Evolutionary conservation across 2,888 invertebrate species (phyloP), one percentile per base, ranked within the genome.

Genomic region (Himalopsyche kuldschensis): DNA sequence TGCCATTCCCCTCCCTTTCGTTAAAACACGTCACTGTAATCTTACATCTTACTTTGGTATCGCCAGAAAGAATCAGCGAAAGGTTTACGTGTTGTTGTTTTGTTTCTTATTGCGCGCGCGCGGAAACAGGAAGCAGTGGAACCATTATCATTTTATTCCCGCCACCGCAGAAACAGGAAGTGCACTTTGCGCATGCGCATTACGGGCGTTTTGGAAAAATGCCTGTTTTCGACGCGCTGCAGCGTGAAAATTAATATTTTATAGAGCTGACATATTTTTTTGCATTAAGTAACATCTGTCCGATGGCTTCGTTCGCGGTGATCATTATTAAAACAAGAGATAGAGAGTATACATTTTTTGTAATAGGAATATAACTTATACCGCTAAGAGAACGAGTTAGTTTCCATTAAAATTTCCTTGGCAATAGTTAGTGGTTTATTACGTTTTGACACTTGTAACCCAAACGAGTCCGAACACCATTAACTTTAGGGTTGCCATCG

Each of bases 171-270:
- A 55, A n/a, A 20, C 82, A 82, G 82, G 82, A 82, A 82, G 82
- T 82, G 47, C 82, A 82, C 82, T 79, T 78, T 82, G 78, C 75
- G 55, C 31, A 30, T 69, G 75, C 69, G 46, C 55, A 82, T 82
- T 55, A 55, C 55, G 20, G n/a, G 55, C 55, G 20, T 55, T 55
- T 15, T 8, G 20, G 55, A 24, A 55, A 20, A 20, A 55, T 24
- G 6, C 10, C 0, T 55, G n/a, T 55, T 55, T 55, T 20, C 55
- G 55, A 24, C 20, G 55, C 55, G 24, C 24, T 55, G 55, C 55
- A 55, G 55, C 24, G 55, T 20, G 15, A 55, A 55, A 55, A 55
- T 55, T 20, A 20, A 55, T 55, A 55, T 55, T 55, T 55, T 20
- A 55, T 55, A 20, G 0, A 10, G 55, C 55, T 15, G 10, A 20